These are phyloP conservation scores for Dicyrtomina minuta DNA, from an alignment of 2,888 invertebrate genomes.

Conservation along the genomic window DNA sequence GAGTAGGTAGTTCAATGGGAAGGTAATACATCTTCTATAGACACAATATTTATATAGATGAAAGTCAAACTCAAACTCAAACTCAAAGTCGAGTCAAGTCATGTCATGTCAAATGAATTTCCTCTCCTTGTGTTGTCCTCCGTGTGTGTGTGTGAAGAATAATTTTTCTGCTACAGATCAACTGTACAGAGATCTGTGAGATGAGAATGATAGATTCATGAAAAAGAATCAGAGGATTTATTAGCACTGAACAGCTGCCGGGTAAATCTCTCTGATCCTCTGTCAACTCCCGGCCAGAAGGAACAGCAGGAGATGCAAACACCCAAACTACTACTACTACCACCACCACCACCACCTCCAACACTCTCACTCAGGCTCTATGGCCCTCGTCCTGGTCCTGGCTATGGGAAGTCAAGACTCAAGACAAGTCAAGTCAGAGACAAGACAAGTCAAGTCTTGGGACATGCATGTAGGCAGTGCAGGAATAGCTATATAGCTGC, in stretches of 20 bases:
- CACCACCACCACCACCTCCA: not conserved
- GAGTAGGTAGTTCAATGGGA: too few relatives aligned
- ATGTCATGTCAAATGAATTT: not conserved
- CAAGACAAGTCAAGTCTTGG: too few relatives aligned
- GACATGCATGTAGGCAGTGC: not conserved
- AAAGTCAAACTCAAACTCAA: too few relatives aligned
- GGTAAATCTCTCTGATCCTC: conserved; percentile 19
- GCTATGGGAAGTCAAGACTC: too few relatives aligned
- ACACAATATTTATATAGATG: too few relatives aligned
- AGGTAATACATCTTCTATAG: too few relatives aligned
- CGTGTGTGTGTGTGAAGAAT: conserved; percentile 6
- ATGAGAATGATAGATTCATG: conserved; percentile 19
- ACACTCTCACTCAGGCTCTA: too few relatives aligned
- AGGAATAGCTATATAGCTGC: too few relatives aligned
- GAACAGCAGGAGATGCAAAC: conserved; percentile 18
- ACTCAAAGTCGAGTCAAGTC: too few relatives aligned
- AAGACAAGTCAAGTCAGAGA: too few relatives aligned
- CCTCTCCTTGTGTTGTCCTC: not conserved
- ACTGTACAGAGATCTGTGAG: too few relatives aligned
- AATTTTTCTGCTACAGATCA: conserved; percentile 19
- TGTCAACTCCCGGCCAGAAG: conserved; percentile 21
- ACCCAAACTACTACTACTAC: not conserved
- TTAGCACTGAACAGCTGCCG: conserved; percentile 33
- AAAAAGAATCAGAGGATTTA: conserved; percentile 25
- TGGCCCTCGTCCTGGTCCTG: too few relatives aligned